A percentile compares a stretch with the other conserved stretches of the same genome.
These are phyloP conservation scores for Trypoxylus dichotomus DNA, from an alignment of 1,140 invertebrate species.

Conservation along the genomic window DNA sequence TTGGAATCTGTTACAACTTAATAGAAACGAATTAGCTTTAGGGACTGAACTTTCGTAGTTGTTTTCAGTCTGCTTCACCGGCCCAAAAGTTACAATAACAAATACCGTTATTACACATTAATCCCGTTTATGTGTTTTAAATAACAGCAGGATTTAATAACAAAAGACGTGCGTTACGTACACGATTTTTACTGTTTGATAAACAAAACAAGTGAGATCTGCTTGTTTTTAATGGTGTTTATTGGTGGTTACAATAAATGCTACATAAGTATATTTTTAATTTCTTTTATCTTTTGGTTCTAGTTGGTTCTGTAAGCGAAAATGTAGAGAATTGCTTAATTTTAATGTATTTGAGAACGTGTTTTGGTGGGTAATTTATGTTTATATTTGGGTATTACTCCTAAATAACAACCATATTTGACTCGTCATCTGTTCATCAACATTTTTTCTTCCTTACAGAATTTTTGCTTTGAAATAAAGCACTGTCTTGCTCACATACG, in stretches of 20 bases:
- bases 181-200: constrained; percentile 1
- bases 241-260: background rate
- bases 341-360: too few relatives aligned
- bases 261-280: background rate
- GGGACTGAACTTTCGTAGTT: constrained; percentile 12
- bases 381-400: too few relatives aligned
- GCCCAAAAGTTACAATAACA: constrained; percentile 22
- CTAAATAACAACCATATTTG: too few relatives aligned
- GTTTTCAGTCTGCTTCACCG: background rate
- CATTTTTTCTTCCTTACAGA: too few relatives aligned
- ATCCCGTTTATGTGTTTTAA: constrained; percentile 22
- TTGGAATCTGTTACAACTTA: background rate
- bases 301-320: too few relatives aligned
- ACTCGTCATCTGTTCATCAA: too few relatives aligned
- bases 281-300: too few relatives aligned
- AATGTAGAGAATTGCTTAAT: too few relatives aligned
- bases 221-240: background rate
- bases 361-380: too few relatives aligned
- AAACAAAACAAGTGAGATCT: constrained; percentile 8
- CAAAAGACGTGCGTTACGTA: background rate
- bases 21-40: constrained; percentile 1
- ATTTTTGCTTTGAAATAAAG: too few relatives aligned
- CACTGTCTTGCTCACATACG: too few relatives aligned
- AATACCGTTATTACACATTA: constrained; percentile 16
- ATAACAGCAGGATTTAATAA: constrained; percentile 17